A percentile compares a stretch with the other conserved stretches of the same genome.
phyloP scores from a whole-genome alignment of 2,113 vertebrate species.

The Larimichthys polyactis region DNA sequence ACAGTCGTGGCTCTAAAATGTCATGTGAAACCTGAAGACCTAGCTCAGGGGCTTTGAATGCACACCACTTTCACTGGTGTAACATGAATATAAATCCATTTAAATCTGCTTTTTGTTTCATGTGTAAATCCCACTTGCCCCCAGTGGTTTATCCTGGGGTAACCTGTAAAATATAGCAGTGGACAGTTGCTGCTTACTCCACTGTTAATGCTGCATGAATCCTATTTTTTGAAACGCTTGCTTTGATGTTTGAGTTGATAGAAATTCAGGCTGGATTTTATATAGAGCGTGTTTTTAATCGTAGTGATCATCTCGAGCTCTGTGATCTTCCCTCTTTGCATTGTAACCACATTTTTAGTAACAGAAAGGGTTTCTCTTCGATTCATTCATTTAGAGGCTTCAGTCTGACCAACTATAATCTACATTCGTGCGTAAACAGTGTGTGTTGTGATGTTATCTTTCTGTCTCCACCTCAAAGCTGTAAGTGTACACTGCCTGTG shows the following conservation, averaged over 20 bases:
- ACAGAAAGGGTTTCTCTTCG: background rate
- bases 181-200: background rate
- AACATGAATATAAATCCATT: slow-evolving; percentile 16
- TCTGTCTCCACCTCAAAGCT: slow-evolving; percentile 36
- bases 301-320: background rate
- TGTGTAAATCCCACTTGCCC: slow-evolving; percentile 14
- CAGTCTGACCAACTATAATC: slow-evolving; percentile 11
- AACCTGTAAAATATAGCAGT: slow-evolving; percentile 1
- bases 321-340: slow-evolving; percentile 3
- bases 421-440: background rate
- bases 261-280: background rate
- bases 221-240: background rate
- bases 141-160: slow-evolving; percentile 21
- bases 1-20: background rate
- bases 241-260: slow-evolving; percentile 24
- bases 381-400: slow-evolving; percentile 8
- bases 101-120: slow-evolving; percentile 22
- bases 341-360: slow-evolving; percentile 11
- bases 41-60: background rate
- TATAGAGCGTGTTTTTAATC: background rate
- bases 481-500: background rate
- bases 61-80: background rate
- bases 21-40: background rate
- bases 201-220: slow-evolving; percentile 1
- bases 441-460: background rate